phyloP scores from a whole-genome alignment of 2,888 invertebrate genomes.

The Abrostola tripartita region DNA sequence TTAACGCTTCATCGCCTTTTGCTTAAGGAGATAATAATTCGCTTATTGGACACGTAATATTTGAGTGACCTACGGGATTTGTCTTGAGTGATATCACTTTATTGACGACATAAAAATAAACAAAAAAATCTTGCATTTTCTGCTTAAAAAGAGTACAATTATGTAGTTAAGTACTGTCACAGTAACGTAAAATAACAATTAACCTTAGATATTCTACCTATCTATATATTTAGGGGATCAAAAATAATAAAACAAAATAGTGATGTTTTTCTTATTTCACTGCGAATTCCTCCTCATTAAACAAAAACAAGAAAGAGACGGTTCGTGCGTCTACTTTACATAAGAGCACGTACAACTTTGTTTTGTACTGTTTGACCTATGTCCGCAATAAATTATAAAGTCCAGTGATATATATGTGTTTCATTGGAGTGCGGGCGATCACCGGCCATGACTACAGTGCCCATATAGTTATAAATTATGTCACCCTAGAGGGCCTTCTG shows the following conservation, averaged over 20 bases:
- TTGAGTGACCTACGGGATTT: too few relatives aligned
- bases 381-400: conserved; percentile 56
- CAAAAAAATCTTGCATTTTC: too few relatives aligned
- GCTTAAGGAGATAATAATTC: too few relatives aligned
- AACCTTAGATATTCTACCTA: too few relatives aligned
- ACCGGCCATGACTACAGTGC: conserved; percentile 38
- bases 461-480: conserved; percentile 76
- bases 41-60: too few relatives aligned
- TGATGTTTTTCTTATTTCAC: neutral
- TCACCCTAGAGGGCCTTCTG: conserved; percentile 74
- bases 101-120: too few relatives aligned
- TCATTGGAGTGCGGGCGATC: conserved; percentile 55
- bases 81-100: too few relatives aligned
- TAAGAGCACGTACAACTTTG: conserved; percentile 42
- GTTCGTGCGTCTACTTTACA: conserved; percentile 22
- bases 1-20: too few relatives aligned
- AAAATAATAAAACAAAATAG: neutral
- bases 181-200: too few relatives aligned
- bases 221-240: too few relatives aligned
- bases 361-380: conserved; percentile 53
- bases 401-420: conserved; percentile 55
- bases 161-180: too few relatives aligned
- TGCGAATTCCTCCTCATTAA: neutral
- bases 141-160: too few relatives aligned
- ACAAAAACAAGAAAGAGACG: conserved; percentile 14